These are phyloP conservation scores for Danionella dracula DNA, from an alignment of 2,797 vertebrate genomes.

Conservation along the genomic window DNA sequence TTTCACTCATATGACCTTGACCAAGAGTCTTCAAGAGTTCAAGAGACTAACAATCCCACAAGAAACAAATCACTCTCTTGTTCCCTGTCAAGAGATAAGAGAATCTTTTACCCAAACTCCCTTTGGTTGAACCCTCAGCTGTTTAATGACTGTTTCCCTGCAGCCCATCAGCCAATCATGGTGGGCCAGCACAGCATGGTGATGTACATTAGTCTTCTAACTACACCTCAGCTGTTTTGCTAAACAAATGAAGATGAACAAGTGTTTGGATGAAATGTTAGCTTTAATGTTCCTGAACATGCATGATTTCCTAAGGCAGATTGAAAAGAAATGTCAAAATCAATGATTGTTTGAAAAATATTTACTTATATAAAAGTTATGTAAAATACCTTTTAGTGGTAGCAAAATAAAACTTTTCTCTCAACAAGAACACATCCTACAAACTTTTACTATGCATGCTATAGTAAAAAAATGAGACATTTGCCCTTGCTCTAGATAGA, in stretches of 20 bases:
- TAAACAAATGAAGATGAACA: constrained; percentile 57
- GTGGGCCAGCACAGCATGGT: constrained; percentile 60
- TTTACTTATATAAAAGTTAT: too few species aligned
- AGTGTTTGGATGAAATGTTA: neutral
- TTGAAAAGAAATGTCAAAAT: neutral
- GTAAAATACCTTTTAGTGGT: too few species aligned
- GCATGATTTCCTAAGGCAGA: neutral
- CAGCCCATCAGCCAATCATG: constrained; percentile 62
- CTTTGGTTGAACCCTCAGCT: constrained; percentile 41
- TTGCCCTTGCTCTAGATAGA: too few species aligned
- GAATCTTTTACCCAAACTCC: constrained; percentile 39
- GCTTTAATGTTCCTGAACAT: neutral
- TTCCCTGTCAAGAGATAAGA: neutral
- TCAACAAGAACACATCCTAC: too few species aligned
- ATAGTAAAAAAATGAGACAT: too few species aligned
- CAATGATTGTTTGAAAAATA: neutral
- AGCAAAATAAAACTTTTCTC: too few species aligned
- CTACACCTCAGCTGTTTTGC: constrained; percentile 55
- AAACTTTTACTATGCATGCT: too few species aligned
- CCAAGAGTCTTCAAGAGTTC: neutral
- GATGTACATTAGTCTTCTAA: constrained; percentile 50
- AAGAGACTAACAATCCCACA: too few species aligned
- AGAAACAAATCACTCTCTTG: too few species aligned
- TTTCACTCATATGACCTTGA: too few species aligned
- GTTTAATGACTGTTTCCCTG: constrained; percentile 52